Percentiles rank a stretch among this genome's conserved stretches.
Conservation (phyloP, 2,888 invertebrate species). For the Ochropleura leucogaster region DNA sequence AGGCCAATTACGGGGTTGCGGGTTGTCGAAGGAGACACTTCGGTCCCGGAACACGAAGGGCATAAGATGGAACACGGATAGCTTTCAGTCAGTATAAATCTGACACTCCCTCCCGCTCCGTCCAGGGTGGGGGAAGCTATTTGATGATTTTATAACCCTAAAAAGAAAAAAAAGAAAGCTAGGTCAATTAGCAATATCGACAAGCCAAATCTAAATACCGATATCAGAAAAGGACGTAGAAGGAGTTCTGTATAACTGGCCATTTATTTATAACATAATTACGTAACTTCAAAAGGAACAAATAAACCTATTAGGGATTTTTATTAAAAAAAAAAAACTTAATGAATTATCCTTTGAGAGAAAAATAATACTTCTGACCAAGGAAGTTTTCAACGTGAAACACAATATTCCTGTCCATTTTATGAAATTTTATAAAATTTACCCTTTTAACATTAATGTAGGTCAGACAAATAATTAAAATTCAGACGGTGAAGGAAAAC, state of each 20-base stretch:
- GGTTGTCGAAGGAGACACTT: too few species aligned
- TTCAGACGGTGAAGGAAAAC: slow-evolving; percentile 50
- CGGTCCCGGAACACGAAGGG: too few species aligned
- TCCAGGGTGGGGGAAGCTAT: too few species aligned
- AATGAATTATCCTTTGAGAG: background rate
- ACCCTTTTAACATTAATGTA: slow-evolving; percentile 37
- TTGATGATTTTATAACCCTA: too few species aligned
- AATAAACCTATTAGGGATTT: background rate
- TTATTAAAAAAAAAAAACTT: background rate
- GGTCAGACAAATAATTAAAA: slow-evolving; percentile 56
- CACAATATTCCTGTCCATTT: slow-evolving; percentile 25
- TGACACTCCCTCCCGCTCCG: too few species aligned
- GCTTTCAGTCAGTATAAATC: too few species aligned
- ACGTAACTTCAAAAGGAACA: background rate
- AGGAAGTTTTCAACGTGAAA: slow-evolving; percentile 24
- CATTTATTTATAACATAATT: too few species aligned
- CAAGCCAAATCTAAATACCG: background rate
- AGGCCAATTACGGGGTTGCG: too few species aligned
- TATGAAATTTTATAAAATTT: slow-evolving; percentile 28
- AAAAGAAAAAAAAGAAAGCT: too few species aligned
- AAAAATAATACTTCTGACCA: background rate
- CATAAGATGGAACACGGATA: too few species aligned
- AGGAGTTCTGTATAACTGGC: background rate
- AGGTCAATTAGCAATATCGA: background rate
- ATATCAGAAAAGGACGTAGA: background rate